Evolutionary conservation across 1,140 invertebrate genomes (phyloP).

Genomic region (Berghia stephanieae): DNA sequence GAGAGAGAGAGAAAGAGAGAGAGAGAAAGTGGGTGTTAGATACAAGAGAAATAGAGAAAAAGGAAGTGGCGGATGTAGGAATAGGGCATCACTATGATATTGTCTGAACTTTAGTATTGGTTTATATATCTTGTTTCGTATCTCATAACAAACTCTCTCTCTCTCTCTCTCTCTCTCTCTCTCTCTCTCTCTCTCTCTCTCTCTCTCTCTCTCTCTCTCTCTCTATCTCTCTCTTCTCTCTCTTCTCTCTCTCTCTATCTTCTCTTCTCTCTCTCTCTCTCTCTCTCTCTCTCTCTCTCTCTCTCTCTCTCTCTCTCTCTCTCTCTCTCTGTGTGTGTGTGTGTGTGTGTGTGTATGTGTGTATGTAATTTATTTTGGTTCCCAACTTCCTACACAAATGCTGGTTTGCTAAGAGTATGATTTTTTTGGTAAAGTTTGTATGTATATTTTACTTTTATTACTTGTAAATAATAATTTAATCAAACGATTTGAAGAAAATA

Average conservation of each 20-base stretch:
- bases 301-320: not conserved
- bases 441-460: too few species aligned
- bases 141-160: too few species aligned
- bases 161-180: not conserved
- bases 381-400: too few species aligned
- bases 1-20: not conserved
- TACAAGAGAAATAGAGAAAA: too few species aligned
- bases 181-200: not conserved
- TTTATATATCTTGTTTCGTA: too few species aligned
- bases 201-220: constrained; percentile 13
- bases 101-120: not conserved
- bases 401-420: too few species aligned
- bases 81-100: not conserved
- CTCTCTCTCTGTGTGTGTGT: not conserved
- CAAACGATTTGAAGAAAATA: too few species aligned
- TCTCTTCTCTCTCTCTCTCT: not conserved
- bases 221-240: not conserved
- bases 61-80: too few species aligned
- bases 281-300: not conserved
- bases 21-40: too few species aligned
- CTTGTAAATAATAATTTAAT: too few species aligned
- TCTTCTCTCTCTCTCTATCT: constrained; percentile 10
- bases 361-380: too few species aligned
- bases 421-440: too few species aligned
- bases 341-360: not conserved